Evolutionary conservation across 2,797 vertebrate species (phyloP), one percentile per base, ranked within the genome.

Genomic region (Crypturellus tataupa): DNA sequence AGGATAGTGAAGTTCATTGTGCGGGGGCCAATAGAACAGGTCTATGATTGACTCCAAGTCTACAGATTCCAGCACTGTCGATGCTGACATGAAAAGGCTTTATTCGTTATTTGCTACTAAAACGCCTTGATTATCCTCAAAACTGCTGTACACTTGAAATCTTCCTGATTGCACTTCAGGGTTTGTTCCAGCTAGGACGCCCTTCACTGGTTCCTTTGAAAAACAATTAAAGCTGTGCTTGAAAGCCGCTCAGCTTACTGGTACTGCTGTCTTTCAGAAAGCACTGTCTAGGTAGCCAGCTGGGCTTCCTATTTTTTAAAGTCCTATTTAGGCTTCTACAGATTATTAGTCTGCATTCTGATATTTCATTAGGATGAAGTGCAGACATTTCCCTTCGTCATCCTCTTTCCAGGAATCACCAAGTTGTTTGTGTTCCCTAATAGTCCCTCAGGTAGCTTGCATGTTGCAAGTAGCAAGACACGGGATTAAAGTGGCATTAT

Each of bases 231-330:
- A 87, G 59, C 76, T 80, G 60, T 85, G 67, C 89, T 94, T 93
- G 87, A 95, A 93, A 94, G 88, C 80, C 77, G 78, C 94, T 95
- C 85, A 94, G 88, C 58, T 72, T 90, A 80, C 94, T 88, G 53
- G 82, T 42, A 42, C 78, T 95, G 78, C 93, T 94, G 82, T 91
- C 80, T 92, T 89, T 91, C 87, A 90, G 42, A 96, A 94, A 89
- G 24, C 78, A 71, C 79, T 60, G 73, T 88, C 90, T 80, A 89
- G 80, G 85, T 90, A 94, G 88, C 67, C 85, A 89, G 62, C 80
- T 93, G 75, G 92, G 80, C 83, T 93, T 92, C 85, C 80, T 92
- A 67, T 94, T 91, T 91, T 94, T 93, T 85, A 95, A 94, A 95
- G 62, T 51, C 59, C 39, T 70, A 20, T 71, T 92, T 91, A 95